Conservation (phyloP, 2,797 vertebrate species). For the Macrochelys suwanniensis region DNA sequence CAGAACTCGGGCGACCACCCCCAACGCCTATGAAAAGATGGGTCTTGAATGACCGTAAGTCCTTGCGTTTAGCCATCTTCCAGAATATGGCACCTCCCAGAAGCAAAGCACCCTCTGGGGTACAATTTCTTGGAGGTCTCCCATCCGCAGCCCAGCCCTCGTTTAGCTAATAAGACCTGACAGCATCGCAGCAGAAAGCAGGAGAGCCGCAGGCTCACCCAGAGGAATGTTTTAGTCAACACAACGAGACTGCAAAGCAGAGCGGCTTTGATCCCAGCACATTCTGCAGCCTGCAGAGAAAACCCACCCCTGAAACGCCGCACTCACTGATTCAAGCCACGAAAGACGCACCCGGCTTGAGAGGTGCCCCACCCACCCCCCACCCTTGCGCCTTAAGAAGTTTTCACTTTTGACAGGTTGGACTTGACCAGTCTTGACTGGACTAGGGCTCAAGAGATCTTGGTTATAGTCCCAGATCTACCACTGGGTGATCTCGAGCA, state of each 20-base stretch:
- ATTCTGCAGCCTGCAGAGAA: neutral
- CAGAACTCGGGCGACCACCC: neutral
- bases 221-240: neutral
- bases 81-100: neutral
- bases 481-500: neutral
- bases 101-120: neutral
- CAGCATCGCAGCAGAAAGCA: neutral
- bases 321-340: neutral
- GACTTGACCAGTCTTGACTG: too few relatives aligned
- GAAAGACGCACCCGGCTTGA: neutral
- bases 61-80: neutral
- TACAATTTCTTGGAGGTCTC: neutral
- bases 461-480: neutral
- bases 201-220: neutral
- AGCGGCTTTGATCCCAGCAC: neutral
- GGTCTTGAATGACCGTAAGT: neutral
- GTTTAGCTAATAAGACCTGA: neutral
- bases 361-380: too few relatives aligned
- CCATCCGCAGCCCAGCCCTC: neutral
- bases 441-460: neutral
- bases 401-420: neutral
- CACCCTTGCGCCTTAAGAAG: neutral
- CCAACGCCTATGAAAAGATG: neutral
- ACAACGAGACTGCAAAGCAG: neutral
- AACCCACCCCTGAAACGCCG: neutral